These are phyloP conservation scores for crab-eating macaque (Macaca fascicularis) DNA, from an alignment of 2,113 vertebrate genomes.

Conservation along the genomic window DNA sequence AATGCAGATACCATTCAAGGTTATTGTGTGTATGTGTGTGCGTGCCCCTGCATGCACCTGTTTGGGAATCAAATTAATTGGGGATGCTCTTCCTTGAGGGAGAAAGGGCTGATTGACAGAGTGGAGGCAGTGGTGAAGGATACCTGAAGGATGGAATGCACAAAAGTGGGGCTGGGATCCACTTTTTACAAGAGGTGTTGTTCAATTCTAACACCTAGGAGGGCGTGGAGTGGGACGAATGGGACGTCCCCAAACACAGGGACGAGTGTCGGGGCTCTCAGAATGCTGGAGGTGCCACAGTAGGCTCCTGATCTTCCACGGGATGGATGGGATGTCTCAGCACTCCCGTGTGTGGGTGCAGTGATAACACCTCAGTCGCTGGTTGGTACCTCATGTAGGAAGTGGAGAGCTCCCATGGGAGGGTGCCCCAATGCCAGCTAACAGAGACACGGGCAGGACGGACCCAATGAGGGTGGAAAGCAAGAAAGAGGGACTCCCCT, in stretches of 20 bases:
- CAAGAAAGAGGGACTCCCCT: too few relatives aligned
- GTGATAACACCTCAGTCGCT: not conserved
- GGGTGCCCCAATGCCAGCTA: not conserved
- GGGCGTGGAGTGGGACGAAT: not conserved
- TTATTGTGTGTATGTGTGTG: too few relatives aligned
- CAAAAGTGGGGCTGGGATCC: not conserved
- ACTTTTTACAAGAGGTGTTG: not conserved
- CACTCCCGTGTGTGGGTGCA: too few relatives aligned
- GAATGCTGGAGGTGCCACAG: not conserved
- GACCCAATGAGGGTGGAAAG: not conserved
- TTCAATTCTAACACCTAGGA: too few relatives aligned
- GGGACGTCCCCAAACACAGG: not conserved
- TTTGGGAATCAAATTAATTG: not conserved
- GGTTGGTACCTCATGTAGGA: not conserved
- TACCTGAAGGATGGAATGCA: not conserved
- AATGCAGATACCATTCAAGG: too few relatives aligned
- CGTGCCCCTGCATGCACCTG: too few relatives aligned
- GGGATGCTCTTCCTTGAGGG: not conserved
- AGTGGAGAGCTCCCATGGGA: too few relatives aligned
- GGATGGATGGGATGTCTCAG: not conserved
- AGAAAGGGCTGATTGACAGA: not conserved
- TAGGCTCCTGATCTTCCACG: not conserved
- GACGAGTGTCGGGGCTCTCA: too few relatives aligned
- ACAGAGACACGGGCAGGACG: accelerated
- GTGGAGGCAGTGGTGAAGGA: not conserved